phyloP scores from a whole-genome alignment of 1,140 invertebrate genomes.

The Pogonomyrmex barbatus region DNA sequence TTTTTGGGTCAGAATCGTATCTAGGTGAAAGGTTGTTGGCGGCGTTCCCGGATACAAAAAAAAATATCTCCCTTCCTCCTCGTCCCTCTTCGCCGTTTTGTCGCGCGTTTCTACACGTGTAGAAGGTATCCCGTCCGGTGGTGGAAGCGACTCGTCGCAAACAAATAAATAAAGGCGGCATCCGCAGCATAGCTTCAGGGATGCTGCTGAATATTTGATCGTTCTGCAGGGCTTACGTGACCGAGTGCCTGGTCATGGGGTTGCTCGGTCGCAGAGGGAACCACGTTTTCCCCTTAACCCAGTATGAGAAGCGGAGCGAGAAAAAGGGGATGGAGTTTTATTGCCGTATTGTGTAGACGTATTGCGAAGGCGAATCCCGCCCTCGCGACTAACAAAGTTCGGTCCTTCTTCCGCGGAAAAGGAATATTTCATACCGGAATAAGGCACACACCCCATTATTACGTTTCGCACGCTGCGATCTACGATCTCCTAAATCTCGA shows the following conservation, averaged over 20 bases:
- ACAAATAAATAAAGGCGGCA: slow-evolving; percentile 79
- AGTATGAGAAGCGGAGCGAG: slow-evolving; percentile 55
- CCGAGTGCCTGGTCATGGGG: slow-evolving; percentile 62
- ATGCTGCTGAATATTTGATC: slow-evolving; percentile 74
- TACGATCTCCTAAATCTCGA: slow-evolving; percentile 15
- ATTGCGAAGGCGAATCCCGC: not conserved
- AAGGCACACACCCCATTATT: slow-evolving; percentile 19
- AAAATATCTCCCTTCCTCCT: slow-evolving; percentile 71
- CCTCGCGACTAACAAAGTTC: not conserved
- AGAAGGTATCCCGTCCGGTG: slow-evolving; percentile 45
- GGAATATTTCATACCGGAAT: slow-evolving; percentile 38
- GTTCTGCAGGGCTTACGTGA: slow-evolving; percentile 62
- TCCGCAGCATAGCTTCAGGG: slow-evolving; percentile 42
- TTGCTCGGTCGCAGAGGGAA: slow-evolving; percentile 37
- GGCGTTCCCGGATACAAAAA: slow-evolving; percentile 77
- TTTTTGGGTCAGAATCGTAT: slow-evolving; percentile 85
- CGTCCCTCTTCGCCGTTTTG: slow-evolving; percentile 33
- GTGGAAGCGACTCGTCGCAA: slow-evolving; percentile 64
- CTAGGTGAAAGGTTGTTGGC: slow-evolving; percentile 78
- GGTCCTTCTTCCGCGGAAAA: not conserved
- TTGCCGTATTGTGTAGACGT: slow-evolving; percentile 39
- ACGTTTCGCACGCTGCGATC: slow-evolving; percentile 9
- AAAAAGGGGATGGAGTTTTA: slow-evolving; percentile 48
- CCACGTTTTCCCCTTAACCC: slow-evolving; percentile 62
- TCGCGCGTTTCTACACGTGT: slow-evolving; percentile 67